A percentile compares a stretch with the other conserved stretches of the same genome.
These are phyloP conservation scores for Antheraea pernyi DNA, from an alignment of 1,140 invertebrate species.

Conservation along the genomic window DNA sequence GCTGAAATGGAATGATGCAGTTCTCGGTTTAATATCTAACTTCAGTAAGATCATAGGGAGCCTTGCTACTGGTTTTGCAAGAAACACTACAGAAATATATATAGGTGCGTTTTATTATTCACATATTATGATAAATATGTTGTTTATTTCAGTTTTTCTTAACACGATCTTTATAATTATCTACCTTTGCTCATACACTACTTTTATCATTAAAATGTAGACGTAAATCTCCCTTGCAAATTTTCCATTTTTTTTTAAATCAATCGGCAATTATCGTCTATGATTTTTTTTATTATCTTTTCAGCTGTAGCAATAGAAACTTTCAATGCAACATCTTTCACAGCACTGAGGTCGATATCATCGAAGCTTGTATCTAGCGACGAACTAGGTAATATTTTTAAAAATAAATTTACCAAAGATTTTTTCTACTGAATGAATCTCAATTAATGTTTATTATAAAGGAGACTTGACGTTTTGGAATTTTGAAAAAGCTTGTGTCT, in stretches of 20 bases:
- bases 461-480: too few relatives aligned
- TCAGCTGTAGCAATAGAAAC: conserved; percentile 87
- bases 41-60: conserved; percentile 54
- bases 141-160: too few relatives aligned
- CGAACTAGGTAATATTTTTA: conserved; percentile 81
- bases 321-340: conserved; percentile 89
- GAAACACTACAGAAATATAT: conserved; percentile 54
- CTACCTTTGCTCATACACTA: too few relatives aligned
- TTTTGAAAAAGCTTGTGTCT: too few relatives aligned
- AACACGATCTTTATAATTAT: too few relatives aligned
- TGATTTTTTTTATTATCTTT: conserved; percentile 26
- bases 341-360: conserved; percentile 88
- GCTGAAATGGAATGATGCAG: conserved; percentile 62
- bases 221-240: too few relatives aligned
- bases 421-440: too few relatives aligned
- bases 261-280: background rate
- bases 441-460: too few relatives aligned
- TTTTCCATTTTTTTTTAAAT: background rate
- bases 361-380: conserved; percentile 87
- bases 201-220: too few relatives aligned
- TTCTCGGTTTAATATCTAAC: conserved; percentile 57
- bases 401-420: background rate
- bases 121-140: too few relatives aligned
- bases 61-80: conserved; percentile 47
- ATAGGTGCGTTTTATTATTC: conserved; percentile 39